phyloP scores from a whole-genome alignment of 1,140 invertebrate species.

The Ceratina calcarata region DNA sequence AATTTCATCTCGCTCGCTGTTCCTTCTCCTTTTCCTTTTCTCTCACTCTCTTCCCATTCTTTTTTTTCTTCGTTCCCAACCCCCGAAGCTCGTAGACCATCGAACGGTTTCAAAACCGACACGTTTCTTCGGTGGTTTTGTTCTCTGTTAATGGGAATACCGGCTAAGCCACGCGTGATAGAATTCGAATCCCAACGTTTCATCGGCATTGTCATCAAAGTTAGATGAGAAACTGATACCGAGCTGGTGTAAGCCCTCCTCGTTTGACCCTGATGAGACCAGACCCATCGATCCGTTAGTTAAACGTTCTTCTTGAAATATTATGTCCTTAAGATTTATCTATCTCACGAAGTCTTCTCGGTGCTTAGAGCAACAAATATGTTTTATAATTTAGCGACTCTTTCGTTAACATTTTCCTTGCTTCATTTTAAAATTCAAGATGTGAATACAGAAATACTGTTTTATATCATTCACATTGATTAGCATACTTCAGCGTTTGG shows the following conservation, averaged over 20 bases:
- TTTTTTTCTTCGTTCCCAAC: conserved; percentile 11
- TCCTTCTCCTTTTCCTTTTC: neutral
- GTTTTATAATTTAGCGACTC: too few species aligned
- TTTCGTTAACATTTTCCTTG: too few species aligned
- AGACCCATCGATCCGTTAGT: too few species aligned
- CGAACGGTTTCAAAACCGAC: conserved; percentile 31
- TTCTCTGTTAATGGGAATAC: conserved; percentile 15
- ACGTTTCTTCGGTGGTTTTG: conserved; percentile 6
- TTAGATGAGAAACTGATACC: conserved; percentile 20
- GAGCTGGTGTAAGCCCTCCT: conserved; percentile 8
- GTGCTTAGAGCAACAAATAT: too few species aligned
- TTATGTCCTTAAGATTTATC: too few species aligned
- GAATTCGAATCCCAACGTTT: neutral
- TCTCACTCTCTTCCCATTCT: conserved; percentile 24
- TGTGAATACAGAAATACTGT: too few species aligned
- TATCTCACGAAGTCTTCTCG: too few species aligned
- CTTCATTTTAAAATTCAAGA: too few species aligned
- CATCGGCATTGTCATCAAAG: conserved; percentile 10
- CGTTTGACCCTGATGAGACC: neutral
- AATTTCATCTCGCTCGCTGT: conserved; percentile 56
- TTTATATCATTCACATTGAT: too few species aligned
- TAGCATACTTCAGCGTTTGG: too few species aligned
- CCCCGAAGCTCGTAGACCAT: neutral
- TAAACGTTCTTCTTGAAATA: neutral
- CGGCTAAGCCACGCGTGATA: conserved; percentile 14